phyloP scores from a whole-genome alignment of 2,888 invertebrate genomes.

The Myopa tessellatipennis region DNA sequence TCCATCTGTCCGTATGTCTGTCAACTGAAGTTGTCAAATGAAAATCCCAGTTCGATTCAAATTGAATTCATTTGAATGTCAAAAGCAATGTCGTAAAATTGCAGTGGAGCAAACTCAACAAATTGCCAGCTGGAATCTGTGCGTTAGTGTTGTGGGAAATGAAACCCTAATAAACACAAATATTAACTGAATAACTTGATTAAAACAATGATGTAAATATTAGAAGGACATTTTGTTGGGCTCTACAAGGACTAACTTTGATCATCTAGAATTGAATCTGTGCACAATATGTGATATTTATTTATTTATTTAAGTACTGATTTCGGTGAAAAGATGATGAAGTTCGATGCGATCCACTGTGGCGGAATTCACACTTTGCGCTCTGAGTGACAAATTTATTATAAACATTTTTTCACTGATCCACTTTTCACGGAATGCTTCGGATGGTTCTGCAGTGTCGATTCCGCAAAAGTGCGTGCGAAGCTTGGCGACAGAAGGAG shows the following conservation, averaged over 20 bases:
- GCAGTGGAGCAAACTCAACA: no score
- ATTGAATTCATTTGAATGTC: slow-evolving; percentile 52
- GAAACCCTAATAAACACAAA: no score
- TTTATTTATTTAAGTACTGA: no score
- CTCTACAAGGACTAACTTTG: no score
- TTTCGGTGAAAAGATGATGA: no score
- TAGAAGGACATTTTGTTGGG: no score
- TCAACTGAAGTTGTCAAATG: slow-evolving; percentile 56
- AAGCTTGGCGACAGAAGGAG: neutral
- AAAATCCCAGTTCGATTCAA: slow-evolving; percentile 58
- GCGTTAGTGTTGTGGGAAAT: no score
- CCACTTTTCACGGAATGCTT: neutral
- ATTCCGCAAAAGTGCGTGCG: neutral
- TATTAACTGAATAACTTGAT: no score
- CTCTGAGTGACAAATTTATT: slow-evolving; percentile 38
- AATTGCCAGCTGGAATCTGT: no score
- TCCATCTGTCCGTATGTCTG: slow-evolving; percentile 48
- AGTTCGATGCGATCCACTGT: neutral
- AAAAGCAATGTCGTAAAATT: slow-evolving; percentile 6
- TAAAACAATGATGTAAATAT: no score
- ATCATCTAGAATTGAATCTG: no score
- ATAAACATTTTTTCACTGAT: slow-evolving; percentile 24
- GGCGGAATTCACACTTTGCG: slow-evolving; percentile 19
- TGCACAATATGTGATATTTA: no score
- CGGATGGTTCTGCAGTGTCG: neutral